Conservation (phyloP, 2,888 invertebrate genomes). For the Agelastica alni region DNA sequence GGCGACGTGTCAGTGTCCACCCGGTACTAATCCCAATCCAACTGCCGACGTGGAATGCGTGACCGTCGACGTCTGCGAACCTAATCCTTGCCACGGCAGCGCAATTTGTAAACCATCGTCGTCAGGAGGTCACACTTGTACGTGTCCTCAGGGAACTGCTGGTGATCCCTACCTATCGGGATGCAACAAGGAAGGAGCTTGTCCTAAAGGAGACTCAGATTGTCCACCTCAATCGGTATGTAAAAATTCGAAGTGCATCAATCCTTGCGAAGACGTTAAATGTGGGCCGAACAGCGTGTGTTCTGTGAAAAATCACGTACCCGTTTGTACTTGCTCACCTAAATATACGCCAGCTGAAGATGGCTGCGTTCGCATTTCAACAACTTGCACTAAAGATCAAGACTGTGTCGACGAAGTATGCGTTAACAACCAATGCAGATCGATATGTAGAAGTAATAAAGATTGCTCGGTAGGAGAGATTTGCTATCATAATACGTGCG, state of each 20-base stretch:
- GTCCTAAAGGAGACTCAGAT: slow-evolving; percentile 71
- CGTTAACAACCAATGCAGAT: slow-evolving; percentile 80
- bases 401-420: slow-evolving; percentile 83
- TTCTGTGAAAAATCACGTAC: slow-evolving; percentile 73
- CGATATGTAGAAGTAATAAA: slow-evolving; percentile 74
- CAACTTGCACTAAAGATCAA: slow-evolving; percentile 68
- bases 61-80: slow-evolving; percentile 70
- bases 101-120: slow-evolving; percentile 73
- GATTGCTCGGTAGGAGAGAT: slow-evolving; percentile 82
- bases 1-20: slow-evolving; percentile 82
- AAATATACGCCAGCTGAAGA: slow-evolving; percentile 73
- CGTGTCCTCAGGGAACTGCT: slow-evolving; percentile 74
- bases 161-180: slow-evolving; percentile 78
- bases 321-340: slow-evolving; percentile 78
- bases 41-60: slow-evolving; percentile 82
- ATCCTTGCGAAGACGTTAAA: slow-evolving; percentile 75
- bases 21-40: slow-evolving; percentile 80
- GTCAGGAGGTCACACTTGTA: slow-evolving; percentile 75
- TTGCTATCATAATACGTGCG: slow-evolving; percentile 78
- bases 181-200: slow-evolving; percentile 79
- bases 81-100: slow-evolving; percentile 79
- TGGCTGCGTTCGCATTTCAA: slow-evolving; percentile 73
- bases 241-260: slow-evolving; percentile 70
- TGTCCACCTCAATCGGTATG: slow-evolving; percentile 79
- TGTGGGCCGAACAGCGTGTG: slow-evolving; percentile 85